Evolutionary conservation across 30 jellyfish, hydroid and myxozoan genomes (phyloP), one percentile per base, ranked within the genome.

Genomic region (Thelohanellus kitauei): DNA sequence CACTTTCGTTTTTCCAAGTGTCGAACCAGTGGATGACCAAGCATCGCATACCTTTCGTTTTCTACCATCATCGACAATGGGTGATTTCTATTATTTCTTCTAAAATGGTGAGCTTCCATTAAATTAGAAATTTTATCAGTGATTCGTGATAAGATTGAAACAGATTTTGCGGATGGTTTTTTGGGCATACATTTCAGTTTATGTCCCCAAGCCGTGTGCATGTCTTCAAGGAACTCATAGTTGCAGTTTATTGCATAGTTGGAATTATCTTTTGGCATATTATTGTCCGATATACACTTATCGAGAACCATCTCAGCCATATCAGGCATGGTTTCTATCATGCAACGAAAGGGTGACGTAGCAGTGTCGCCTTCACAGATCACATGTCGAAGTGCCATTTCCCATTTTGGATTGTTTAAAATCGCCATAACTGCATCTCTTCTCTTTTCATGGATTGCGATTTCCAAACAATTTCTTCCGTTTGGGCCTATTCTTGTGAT

Each of bases 11-110:
- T 82, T 12, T 65, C 54, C 17, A 82, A 51, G 38, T 80, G 60
- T 17, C 90, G 50, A 13, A 82, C 90, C 59, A 82, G 45, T 6
- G 99, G 99, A 40, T 82, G 99, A n/a, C 78, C 53, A 1, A 82
- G 64, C 33, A 82, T 54, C 54, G 63, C 59, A 18, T 84, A 54
- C 5, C 99, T 53, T 46, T 82, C 84, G 41, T 67, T 82, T 48
- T 58, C 56, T 6, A 82, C 99, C 99, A 64, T 20, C 3, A 46
- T 22, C 45, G 17, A 8, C 15, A 29, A 31, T 11, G 47, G 21
- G 21, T n/a, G 44, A 11, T 41, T 41, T n/a, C 10, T 13, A 14
- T 17, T 41, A 41, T 9, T 11, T 20, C 45, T 41, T 5, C 11
- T 13, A 17, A 11, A 23, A 12, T 35, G 15, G n/a, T n/a, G n/a